Conservation (phyloP, 2,113 vertebrate genomes). For the Sturnira hondurensis region DNA sequence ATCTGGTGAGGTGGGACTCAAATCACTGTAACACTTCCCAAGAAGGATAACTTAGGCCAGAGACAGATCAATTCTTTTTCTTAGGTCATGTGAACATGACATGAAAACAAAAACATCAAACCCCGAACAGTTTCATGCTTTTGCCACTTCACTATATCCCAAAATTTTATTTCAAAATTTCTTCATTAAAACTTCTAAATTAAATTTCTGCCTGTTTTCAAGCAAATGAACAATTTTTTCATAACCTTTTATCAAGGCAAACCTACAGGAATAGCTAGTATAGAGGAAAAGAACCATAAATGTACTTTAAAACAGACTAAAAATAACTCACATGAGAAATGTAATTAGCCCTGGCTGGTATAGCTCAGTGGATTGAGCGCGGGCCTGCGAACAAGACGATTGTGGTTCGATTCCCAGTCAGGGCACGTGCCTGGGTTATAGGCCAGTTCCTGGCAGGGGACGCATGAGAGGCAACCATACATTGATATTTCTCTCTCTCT, state of each 20-base stretch:
- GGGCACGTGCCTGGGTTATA: too few relatives aligned
- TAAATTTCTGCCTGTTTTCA: slow-evolving; percentile 42
- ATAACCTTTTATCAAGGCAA: slow-evolving; percentile 5
- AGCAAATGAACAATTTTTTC: slow-evolving; percentile 26
- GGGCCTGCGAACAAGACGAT: too few relatives aligned
- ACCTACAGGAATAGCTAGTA: slow-evolving; percentile 24
- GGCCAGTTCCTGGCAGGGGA: too few relatives aligned
- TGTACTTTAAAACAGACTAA: slow-evolving; percentile 63
- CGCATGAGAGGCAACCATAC: too few relatives aligned
- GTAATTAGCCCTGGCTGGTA: too few relatives aligned
- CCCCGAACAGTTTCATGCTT: not conserved
- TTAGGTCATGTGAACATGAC: not conserved
- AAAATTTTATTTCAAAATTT: slow-evolving; percentile 53
- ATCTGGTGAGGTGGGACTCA: not conserved
- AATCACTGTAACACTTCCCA: not conserved
- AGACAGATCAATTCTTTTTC: not conserved
- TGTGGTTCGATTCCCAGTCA: too few relatives aligned
- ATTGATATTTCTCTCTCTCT: too few relatives aligned
- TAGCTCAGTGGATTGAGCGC: too few relatives aligned
- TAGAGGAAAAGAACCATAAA: slow-evolving; percentile 60
- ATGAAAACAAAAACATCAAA: slow-evolving; percentile 3
- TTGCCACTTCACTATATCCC: slow-evolving; percentile 1
- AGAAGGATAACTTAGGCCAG: not conserved
- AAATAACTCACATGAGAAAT: slow-evolving; percentile 77
- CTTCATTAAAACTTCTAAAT: slow-evolving; percentile 30